Evolutionary conservation across 2,113 vertebrate genomes (phyloP).

Genomic region (Tetrao urogallus): DNA sequence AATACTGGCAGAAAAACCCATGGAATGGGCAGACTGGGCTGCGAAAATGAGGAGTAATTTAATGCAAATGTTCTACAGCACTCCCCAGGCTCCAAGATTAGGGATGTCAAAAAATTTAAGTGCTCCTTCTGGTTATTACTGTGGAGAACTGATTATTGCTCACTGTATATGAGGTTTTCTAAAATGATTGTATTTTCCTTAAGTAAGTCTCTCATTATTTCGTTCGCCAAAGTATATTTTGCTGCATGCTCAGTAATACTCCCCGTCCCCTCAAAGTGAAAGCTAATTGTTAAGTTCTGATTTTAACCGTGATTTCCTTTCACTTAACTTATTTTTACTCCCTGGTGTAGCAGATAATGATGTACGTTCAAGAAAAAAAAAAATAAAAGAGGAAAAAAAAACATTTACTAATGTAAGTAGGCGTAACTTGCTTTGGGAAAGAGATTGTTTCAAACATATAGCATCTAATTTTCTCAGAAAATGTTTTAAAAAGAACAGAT

Average conservation of each 20-base stretch:
- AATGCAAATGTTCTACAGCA: slow-evolving; percentile 79
- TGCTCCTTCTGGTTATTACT: slow-evolving; percentile 78
- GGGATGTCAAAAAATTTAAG: slow-evolving; percentile 79
- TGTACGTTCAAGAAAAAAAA: background rate
- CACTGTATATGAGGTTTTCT: slow-evolving; percentile 54
- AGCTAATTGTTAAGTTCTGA: slow-evolving; percentile 60
- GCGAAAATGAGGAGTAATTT: slow-evolving; percentile 80
- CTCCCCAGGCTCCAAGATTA: slow-evolving; percentile 79
- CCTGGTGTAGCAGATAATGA: slow-evolving; percentile 55
- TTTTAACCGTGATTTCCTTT: slow-evolving; percentile 55
- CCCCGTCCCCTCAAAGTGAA: slow-evolving; percentile 26
- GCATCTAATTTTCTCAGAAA: background rate
- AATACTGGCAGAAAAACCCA: slow-evolving; percentile 70
- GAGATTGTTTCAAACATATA: slow-evolving; percentile 1
- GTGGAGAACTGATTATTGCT: slow-evolving; percentile 76
- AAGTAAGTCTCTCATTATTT: slow-evolving; percentile 56
- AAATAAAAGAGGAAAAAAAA: fast-evolving
- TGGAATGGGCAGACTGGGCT: slow-evolving; percentile 67
- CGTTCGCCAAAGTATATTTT: slow-evolving; percentile 62
- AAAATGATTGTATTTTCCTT: slow-evolving; percentile 61
- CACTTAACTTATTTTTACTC: slow-evolving; percentile 70
- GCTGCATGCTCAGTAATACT: slow-evolving; percentile 30
- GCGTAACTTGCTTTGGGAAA: background rate
- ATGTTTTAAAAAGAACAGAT: background rate
- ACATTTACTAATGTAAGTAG: slow-evolving; percentile 27